Evolutionary conservation across 2,113 vertebrate genomes (phyloP).

Genomic region (Alexandromys fortis): DNA sequence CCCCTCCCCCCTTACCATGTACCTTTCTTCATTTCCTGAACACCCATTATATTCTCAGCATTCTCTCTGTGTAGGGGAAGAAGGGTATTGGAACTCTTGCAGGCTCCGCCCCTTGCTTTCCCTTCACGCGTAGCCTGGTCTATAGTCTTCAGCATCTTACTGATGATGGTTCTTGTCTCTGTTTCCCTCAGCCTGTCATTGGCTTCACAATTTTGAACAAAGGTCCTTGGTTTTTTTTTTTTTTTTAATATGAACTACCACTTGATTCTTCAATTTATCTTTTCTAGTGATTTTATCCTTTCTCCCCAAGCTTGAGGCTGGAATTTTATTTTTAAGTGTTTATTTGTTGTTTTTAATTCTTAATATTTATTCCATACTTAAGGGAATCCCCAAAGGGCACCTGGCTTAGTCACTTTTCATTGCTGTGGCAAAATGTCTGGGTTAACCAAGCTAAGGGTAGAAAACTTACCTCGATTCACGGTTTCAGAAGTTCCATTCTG

Average conservation of each 20-base stretch:
- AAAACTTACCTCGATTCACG: neutral
- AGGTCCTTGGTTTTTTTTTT: neutral
- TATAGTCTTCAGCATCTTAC: constrained; percentile 84
- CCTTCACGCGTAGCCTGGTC: constrained; percentile 91
- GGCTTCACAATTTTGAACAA: neutral
- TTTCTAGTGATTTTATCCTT: neutral
- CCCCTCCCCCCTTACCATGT: constrained; percentile 86
- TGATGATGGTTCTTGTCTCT: neutral
- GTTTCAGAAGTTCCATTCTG: too few relatives aligned
- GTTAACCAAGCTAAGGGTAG: neutral
- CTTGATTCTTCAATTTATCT: neutral
- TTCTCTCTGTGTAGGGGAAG: constrained; percentile 90
- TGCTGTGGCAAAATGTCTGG: neutral
- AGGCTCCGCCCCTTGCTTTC: constrained; percentile 89
- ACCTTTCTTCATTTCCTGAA: constrained; percentile 89
- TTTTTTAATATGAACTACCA: neutral
- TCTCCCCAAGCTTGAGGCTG: neutral
- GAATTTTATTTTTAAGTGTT: constrained; percentile 45
- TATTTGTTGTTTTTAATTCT: neutral
- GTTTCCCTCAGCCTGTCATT: neutral
- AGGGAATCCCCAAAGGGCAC: neutral
- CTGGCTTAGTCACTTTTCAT: neutral
- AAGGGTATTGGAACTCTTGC: constrained; percentile 89
- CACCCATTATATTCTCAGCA: constrained; percentile 86
- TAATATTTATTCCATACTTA: constrained; percentile 18